A percentile compares a stretch with the other conserved stretches of the same genome.
These are phyloP conservation scores for Merops nubicus DNA, from an alignment of 2,113 vertebrate species.

Conservation along the genomic window DNA sequence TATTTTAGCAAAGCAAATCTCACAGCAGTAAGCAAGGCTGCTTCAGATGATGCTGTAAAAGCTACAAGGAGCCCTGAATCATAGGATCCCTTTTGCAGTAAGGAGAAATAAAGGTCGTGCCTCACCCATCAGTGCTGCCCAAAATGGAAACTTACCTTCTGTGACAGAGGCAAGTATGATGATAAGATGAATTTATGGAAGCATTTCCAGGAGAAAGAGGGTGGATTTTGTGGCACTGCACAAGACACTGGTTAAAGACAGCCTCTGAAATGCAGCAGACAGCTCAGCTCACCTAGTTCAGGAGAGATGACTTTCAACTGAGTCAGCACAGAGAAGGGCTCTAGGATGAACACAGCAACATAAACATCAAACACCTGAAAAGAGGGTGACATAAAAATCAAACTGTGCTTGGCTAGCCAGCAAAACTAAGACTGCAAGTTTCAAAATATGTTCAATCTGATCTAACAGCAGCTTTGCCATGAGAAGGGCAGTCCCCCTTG, in stretches of 20 bases:
- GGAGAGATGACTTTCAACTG: neutral
- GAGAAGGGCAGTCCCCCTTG: neutral
- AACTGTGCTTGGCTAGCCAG: neutral
- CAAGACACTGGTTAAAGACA: neutral
- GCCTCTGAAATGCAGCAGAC: neutral
- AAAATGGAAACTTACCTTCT: constrained; percentile 1
- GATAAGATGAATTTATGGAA: neutral
- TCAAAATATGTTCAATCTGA: neutral
- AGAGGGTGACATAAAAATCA: neutral
- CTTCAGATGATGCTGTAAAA: neutral
- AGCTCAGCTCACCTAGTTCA: neutral
- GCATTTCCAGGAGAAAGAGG: neutral
- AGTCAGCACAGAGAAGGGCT: neutral
- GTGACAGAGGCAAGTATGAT: neutral
- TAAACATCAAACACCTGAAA: neutral
- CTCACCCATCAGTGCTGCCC: neutral
- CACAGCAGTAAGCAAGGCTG: neutral
- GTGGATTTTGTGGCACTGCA: neutral
- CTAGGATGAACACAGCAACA: neutral
- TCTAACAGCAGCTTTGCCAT: neutral
- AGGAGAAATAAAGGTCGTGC: neutral
- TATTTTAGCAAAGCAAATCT: neutral
- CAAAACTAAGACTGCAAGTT: neutral
- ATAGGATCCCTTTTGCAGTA: neutral
- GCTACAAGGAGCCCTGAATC: neutral